These are phyloP conservation scores for Syrista parreyssii DNA, from an alignment of 2,888 invertebrate genomes.

Conservation along the genomic window DNA sequence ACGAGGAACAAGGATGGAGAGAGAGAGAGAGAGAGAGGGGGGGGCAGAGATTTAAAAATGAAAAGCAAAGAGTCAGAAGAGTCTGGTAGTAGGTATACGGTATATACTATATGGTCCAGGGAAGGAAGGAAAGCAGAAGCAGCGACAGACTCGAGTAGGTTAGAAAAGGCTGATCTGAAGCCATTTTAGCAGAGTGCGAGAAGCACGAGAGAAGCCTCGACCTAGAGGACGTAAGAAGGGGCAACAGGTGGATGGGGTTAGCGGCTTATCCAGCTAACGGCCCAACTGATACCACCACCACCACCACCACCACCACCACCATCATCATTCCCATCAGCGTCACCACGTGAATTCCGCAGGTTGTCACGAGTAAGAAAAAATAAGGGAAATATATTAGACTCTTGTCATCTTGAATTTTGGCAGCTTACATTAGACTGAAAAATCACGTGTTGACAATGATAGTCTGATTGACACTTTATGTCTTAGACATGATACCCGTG, in stretches of 20 bases:
- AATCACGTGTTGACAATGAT: not conserved
- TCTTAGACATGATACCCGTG: not conserved
- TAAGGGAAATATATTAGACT: not conserved
- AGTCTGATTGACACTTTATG: not conserved
- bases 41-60: not conserved
- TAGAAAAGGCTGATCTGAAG: conserved; percentile 28
- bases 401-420: not conserved
- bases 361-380: not conserved
- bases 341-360: not conserved
- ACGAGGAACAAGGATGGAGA: conserved; percentile 26
- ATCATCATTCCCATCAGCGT: not conserved
- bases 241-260: conserved; percentile 66
- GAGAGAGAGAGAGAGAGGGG: conserved; percentile 14
- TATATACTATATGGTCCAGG: conserved; percentile 6
- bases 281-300: conserved; percentile 59
- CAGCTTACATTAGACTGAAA: conserved; percentile 17
- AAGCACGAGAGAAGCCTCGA: conserved; percentile 6
- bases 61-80: conserved; percentile 15
- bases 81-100: conserved; percentile 23
- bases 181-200: conserved; percentile 7
- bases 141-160: conserved; percentile 34
- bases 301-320: not conserved
- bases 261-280: conserved; percentile 64
- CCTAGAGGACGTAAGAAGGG: conserved; percentile 54
- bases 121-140: conserved; percentile 3